Conservation (phyloP, 2,888 invertebrate genomes). For the Andrena chrysosceles region DNA sequence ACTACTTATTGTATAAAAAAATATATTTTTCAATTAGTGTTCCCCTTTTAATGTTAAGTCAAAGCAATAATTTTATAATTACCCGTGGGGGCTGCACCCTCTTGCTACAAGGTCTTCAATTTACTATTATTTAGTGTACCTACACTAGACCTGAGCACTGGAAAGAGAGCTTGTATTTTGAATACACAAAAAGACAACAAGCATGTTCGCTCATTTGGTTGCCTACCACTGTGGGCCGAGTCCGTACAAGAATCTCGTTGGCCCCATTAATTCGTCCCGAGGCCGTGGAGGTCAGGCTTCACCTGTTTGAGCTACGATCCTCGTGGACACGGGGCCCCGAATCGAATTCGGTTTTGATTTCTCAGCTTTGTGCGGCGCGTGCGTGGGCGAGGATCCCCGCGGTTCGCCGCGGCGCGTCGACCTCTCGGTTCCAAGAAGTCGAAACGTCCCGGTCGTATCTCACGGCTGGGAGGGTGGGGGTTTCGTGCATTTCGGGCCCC, state of each 20-base stretch:
- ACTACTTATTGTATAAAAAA: too few relatives aligned
- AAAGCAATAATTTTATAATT: too few relatives aligned
- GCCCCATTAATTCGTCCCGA: slow-evolving; percentile 56
- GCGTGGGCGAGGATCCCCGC: slow-evolving; percentile 78
- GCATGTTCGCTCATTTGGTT: background rate
- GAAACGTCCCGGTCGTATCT: slow-evolving; percentile 74
- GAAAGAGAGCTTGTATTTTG: background rate
- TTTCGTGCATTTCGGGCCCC: slow-evolving; percentile 69
- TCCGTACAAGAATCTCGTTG: slow-evolving; percentile 37
- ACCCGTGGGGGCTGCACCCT: too few relatives aligned
- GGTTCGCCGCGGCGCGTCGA: slow-evolving; percentile 74
- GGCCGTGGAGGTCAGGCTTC: slow-evolving; percentile 55
- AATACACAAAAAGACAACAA: background rate
- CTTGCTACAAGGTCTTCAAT: too few relatives aligned
- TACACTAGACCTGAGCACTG: too few relatives aligned
- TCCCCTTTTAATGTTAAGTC: too few relatives aligned
- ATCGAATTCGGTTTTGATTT: slow-evolving; percentile 72
- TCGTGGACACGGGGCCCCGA: slow-evolving; percentile 43
- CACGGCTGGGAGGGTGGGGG: slow-evolving; percentile 60
- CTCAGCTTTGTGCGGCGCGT: slow-evolving; percentile 59
- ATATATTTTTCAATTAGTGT: too few relatives aligned
- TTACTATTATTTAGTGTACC: too few relatives aligned
- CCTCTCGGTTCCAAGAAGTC: slow-evolving; percentile 75
- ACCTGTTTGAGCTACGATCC: slow-evolving; percentile 65
- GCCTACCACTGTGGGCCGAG: background rate